phyloP scores from a whole-genome alignment of 2,113 vertebrate genomes.

The Tetraodon nigroviridis region DNA sequence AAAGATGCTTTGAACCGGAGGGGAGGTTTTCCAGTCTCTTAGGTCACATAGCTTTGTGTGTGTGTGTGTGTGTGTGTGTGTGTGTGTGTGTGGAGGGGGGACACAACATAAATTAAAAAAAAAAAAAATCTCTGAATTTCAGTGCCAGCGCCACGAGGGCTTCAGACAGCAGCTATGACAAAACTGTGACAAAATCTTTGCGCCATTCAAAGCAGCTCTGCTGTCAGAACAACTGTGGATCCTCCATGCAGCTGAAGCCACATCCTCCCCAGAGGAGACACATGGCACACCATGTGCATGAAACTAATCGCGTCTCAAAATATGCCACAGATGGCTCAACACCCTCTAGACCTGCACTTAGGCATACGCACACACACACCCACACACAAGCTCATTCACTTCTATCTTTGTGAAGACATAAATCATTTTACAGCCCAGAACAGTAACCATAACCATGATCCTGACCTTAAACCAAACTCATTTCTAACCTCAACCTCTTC shows the following conservation, averaged over 20 bases:
- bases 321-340: conserved; percentile 3
- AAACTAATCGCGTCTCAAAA: conserved; percentile 8
- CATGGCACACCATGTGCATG: conserved; percentile 1
- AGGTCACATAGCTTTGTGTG: not conserved
- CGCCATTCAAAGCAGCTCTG: not conserved
- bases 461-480: too few relatives aligned
- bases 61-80: not conserved
- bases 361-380: not conserved
- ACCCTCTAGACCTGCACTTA: not conserved
- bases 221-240: not conserved
- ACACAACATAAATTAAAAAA: too few relatives aligned
- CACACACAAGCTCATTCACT: too few relatives aligned
- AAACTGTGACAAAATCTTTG: not conserved
- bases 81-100: not conserved
- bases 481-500: too few relatives aligned
- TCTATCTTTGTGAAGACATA: not conserved
- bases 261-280: conserved; percentile 36
- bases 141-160: too few relatives aligned
- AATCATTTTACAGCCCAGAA: not conserved
- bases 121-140: too few relatives aligned
- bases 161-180: too few relatives aligned
- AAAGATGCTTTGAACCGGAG: not conserved
- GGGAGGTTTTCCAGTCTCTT: not conserved
- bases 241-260: conserved; percentile 19
- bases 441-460: too few relatives aligned